Conservation (phyloP, 2,797 vertebrate species). For the Picus viridis region DNA sequence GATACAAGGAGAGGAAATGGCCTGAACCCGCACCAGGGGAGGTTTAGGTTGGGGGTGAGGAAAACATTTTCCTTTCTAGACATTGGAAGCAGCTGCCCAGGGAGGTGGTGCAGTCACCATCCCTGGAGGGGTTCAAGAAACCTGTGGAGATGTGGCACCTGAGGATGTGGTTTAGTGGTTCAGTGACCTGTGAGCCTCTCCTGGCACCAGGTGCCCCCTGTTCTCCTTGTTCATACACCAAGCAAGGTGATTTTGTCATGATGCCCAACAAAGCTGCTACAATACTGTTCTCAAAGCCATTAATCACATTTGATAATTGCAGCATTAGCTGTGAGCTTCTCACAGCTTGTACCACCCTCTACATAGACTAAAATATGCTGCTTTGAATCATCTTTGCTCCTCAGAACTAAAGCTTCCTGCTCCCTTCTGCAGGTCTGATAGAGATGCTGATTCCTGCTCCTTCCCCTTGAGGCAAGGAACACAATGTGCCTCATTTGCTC, state of each 20-base stretch:
- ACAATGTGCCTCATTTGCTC: background rate
- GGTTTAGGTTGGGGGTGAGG: too few species aligned
- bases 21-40: too few species aligned
- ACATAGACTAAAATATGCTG: background rate
- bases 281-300: background rate
- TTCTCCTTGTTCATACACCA: background rate
- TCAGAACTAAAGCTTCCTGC: background rate
- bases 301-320: background rate
- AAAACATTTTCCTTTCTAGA: too few species aligned
- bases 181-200: background rate
- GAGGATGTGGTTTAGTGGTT: background rate
- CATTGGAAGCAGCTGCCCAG: too few species aligned
- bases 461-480: background rate
- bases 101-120: too few species aligned
- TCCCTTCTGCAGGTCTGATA: background rate
- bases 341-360: background rate
- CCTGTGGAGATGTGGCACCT: too few species aligned
- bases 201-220: background rate
- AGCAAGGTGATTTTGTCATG: background rate
- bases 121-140: too few species aligned
- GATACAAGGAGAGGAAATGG: too few species aligned
- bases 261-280: background rate
- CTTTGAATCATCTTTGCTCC: conserved; percentile 1
- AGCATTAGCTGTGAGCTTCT: conserved; percentile 13
- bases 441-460: background rate